A percentile compares a stretch with the other conserved stretches of the same genome.
phyloP scores from a whole-genome alignment of 2,888 invertebrate genomes.

The Brenthis ino region DNA sequence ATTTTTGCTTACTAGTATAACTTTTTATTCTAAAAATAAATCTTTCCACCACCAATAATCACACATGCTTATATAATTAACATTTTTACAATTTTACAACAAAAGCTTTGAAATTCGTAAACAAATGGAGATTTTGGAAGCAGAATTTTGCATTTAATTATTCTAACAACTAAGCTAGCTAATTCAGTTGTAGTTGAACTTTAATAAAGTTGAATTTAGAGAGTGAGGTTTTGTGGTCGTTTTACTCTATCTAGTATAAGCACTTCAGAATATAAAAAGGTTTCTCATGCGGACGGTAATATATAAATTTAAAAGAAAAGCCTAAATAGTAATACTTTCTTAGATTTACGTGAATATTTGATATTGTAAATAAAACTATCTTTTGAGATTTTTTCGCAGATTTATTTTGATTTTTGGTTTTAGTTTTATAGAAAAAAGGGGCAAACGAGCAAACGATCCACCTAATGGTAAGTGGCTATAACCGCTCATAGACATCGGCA shows the following conservation, averaged over 20 bases:
- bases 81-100: slow-evolving; percentile 1
- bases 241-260: slow-evolving; percentile 7
- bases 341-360: too few relatives aligned
- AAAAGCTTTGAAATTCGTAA: slow-evolving; percentile 5
- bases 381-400: too few relatives aligned
- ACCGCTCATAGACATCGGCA: too few relatives aligned
- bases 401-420: too few relatives aligned
- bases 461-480: too few relatives aligned
- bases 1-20: too few relatives aligned
- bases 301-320: not conserved
- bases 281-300: not conserved
- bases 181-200: slow-evolving; percentile 21
- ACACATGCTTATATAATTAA: not conserved
- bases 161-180: slow-evolving; percentile 22
- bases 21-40: too few relatives aligned
- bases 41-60: too few relatives aligned
- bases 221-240: slow-evolving; percentile 13
- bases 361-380: too few relatives aligned
- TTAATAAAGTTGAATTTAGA: slow-evolving; percentile 23
- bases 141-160: slow-evolving; percentile 24
- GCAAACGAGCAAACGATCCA: too few relatives aligned
- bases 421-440: too few relatives aligned
- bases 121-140: slow-evolving; percentile 19
- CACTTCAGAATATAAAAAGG: slow-evolving; percentile 14
- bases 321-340: too few relatives aligned